Percentiles rank a stretch among this genome's conserved stretches.
Conservation (phyloP, 2,113 vertebrate genomes). For the Prochilodus magdalenae region DNA sequence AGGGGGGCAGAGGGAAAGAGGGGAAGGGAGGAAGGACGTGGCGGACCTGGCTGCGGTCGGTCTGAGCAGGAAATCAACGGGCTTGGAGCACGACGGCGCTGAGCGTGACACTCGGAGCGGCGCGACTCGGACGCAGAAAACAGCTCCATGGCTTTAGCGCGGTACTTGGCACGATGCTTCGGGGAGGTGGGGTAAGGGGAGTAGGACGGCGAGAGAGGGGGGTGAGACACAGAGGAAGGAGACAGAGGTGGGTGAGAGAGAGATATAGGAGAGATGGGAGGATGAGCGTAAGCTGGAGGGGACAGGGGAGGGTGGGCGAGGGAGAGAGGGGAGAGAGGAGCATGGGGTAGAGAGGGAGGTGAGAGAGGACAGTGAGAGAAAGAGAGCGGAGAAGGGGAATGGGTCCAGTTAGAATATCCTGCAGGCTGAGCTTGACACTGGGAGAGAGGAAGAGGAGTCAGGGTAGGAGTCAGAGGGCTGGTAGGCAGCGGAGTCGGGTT, state of each 20-base stretch:
- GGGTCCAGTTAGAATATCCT: constrained; percentile 75
- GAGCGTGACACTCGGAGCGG: constrained; percentile 67
- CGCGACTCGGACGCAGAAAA: constrained; percentile 74
- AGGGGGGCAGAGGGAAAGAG: constrained; percentile 83
- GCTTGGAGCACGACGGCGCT: constrained; percentile 85
- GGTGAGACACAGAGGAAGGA: constrained; percentile 79
- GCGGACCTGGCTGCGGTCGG: constrained; percentile 81
- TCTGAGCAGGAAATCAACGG: constrained; percentile 86
- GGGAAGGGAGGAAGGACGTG: constrained; percentile 88
- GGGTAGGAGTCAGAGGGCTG: constrained; percentile 56
- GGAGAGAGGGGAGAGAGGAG: constrained; percentile 52
- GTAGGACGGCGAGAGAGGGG: constrained; percentile 82
- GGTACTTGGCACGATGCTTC: constrained; percentile 78
- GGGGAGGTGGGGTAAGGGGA: constrained; percentile 82
- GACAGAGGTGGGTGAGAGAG: constrained; percentile 81
- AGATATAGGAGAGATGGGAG: constrained; percentile 68
- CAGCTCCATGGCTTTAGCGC: constrained; percentile 77
- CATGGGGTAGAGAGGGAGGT: constrained; percentile 54
- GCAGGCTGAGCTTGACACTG: constrained; percentile 68
- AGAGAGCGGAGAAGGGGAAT: constrained; percentile 70
- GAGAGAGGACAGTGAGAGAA: constrained; percentile 54
- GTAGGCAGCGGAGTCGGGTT: constrained; percentile 52
- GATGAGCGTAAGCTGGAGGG: constrained; percentile 52
- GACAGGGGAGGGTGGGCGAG: constrained; percentile 57
- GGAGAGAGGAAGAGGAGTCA: constrained; percentile 67